Evolutionary conservation across 2,113 vertebrate genomes (phyloP).

Genomic region (Strix uralensis): DNA sequence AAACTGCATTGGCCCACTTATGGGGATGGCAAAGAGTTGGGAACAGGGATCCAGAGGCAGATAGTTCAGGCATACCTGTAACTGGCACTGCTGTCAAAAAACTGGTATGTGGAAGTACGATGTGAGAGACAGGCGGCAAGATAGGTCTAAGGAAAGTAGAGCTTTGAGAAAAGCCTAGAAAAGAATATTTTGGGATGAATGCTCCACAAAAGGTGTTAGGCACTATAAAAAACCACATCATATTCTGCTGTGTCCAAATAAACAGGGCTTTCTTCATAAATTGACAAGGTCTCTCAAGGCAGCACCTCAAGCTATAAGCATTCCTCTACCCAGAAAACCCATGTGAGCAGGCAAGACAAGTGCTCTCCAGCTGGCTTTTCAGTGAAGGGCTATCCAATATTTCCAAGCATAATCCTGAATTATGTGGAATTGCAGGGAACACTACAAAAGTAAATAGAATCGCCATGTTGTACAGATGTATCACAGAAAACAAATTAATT

Average conservation of each 20-base stretch:
- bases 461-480: not conserved
- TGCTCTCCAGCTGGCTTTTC: not conserved
- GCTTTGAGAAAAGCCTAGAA: not conserved
- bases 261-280: not conserved
- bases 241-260: not conserved
- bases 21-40: not conserved
- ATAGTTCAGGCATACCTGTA: not conserved
- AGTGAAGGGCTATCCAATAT: not conserved
- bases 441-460: not conserved
- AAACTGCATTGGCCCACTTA: not conserved
- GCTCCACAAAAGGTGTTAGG: not conserved
- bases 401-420: not conserved
- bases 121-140: not conserved
- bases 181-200: not conserved
- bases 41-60: not conserved
- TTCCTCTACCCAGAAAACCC: not conserved
- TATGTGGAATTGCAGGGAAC: not conserved
- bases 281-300: not conserved
- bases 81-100: not conserved
- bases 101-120: fast-evolving
- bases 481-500: not conserved
- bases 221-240: not conserved
- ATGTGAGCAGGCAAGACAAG: not conserved
- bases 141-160: not conserved
- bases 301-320: not conserved